Conservation (phyloP, 2,797 vertebrate genomes). For the Naso thynnoides region DNA sequence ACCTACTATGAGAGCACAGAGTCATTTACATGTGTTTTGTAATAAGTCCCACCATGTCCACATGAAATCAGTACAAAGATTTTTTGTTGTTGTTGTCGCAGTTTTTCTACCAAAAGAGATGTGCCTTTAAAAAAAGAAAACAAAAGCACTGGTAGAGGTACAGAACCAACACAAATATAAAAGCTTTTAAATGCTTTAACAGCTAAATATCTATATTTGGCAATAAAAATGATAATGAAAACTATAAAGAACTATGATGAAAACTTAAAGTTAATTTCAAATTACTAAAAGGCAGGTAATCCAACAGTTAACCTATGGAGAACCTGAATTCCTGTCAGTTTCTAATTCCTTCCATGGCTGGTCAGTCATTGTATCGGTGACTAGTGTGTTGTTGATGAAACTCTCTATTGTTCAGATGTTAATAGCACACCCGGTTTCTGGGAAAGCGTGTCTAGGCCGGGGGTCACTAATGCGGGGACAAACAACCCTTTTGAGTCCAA, state of each 20-base stretch:
- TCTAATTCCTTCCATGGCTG: slow-evolving; percentile 27
- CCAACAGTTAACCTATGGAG: not conserved
- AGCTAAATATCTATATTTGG: not conserved
- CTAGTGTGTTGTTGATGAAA: slow-evolving; percentile 55
- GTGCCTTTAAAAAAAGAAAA: not conserved
- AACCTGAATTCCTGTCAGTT: slow-evolving; percentile 29
- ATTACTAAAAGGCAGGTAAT: not conserved
- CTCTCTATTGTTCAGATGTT: slow-evolving; percentile 75
- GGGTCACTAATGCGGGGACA: slow-evolving; percentile 70
- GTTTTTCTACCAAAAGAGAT: not conserved
- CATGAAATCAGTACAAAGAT: not conserved
- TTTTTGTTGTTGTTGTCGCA: not conserved
- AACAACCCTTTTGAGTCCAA: slow-evolving; percentile 66
- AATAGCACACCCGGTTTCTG: slow-evolving; percentile 71
- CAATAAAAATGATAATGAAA: slow-evolving; percentile 8
- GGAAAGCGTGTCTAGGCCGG: slow-evolving; percentile 73
- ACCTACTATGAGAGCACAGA: not conserved
- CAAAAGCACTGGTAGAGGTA: not conserved
- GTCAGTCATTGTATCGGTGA: slow-evolving; percentile 48
- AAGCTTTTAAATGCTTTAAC: not conserved
- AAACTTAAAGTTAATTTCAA: not conserved
- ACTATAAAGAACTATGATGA: not conserved
- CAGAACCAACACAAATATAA: not conserved
- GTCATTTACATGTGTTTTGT: slow-evolving; percentile 4
- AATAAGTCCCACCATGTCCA: not conserved